phyloP scores from a whole-genome alignment of 2,113 vertebrate genomes.

The Ia io region DNA sequence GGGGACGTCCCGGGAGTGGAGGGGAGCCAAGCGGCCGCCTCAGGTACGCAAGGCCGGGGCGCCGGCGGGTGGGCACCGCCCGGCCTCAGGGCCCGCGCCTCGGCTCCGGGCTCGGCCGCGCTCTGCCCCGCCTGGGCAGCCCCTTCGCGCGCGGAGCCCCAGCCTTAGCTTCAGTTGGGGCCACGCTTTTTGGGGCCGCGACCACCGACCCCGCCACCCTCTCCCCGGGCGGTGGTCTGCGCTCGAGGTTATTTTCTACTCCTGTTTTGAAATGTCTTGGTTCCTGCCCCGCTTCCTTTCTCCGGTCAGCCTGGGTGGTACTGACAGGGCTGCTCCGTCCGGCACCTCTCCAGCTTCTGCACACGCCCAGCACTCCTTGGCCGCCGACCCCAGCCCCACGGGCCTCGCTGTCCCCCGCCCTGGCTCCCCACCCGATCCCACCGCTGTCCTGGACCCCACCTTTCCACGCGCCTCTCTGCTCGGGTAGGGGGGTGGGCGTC shows the following conservation, averaged over 20 bases:
- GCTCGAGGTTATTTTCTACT: not conserved
- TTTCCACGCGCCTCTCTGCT: not conserved
- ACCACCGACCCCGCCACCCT: not conserved
- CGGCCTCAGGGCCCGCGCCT: not conserved
- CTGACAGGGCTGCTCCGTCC: not conserved
- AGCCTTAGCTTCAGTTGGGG: not conserved
- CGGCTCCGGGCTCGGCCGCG: not conserved
- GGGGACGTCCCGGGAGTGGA: slow-evolving; percentile 43
- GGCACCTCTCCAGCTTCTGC: not conserved
- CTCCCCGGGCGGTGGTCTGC: not conserved
- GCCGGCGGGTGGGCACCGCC: not conserved
- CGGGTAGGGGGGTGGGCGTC: no score
- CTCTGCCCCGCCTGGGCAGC: not conserved
- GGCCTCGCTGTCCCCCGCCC: not conserved
- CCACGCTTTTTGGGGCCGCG: no score
- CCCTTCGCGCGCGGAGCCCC: not conserved
- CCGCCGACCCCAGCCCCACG: not conserved
- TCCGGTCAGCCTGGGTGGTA: not conserved
- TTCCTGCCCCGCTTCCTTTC: slow-evolving; percentile 15
- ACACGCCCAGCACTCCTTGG: accelerated
- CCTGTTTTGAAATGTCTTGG: slow-evolving; percentile 13
- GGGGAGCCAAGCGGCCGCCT: slow-evolving; percentile 42
- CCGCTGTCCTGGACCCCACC: not conserved
- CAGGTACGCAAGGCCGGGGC: slow-evolving; percentile 61
- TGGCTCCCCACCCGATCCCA: not conserved